phyloP scores from a whole-genome alignment of 2,888 invertebrate species.

The Mythimna loreyi region DNA sequence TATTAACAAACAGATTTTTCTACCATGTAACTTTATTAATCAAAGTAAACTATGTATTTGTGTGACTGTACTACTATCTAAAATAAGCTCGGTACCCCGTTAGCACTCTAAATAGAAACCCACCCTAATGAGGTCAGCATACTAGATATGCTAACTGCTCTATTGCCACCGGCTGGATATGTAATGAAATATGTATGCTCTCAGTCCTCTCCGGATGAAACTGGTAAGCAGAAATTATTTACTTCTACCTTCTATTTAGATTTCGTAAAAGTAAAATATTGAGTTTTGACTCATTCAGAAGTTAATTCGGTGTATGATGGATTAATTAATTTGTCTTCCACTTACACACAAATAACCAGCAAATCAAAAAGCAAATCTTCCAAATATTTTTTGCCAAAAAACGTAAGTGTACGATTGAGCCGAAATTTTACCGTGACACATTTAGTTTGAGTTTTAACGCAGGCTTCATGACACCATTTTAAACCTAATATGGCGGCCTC shows the following conservation, averaged over 20 bases:
- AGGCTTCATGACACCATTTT: too few relatives aligned
- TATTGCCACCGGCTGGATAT: background rate
- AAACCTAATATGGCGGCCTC: too few relatives aligned
- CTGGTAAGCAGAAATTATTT: background rate
- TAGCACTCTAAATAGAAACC: background rate
- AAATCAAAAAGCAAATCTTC: too few relatives aligned
- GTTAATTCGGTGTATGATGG: too few relatives aligned
- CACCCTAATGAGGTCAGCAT: background rate
- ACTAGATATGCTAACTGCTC: background rate
- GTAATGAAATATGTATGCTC: background rate
- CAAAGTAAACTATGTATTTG: too few relatives aligned
- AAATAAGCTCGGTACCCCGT: background rate
- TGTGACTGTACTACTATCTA: too few relatives aligned
- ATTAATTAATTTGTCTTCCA: too few relatives aligned
- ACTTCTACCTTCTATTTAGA: background rate
- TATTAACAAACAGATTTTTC: background rate
- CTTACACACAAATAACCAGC: too few relatives aligned
- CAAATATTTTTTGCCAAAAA: too few relatives aligned
- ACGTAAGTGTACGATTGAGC: too few relatives aligned
- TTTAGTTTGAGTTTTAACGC: too few relatives aligned
- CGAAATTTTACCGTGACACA: too few relatives aligned
- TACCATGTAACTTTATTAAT: background rate
- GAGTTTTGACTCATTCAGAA: background rate
- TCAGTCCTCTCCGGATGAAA: background rate
- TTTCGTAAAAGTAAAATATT: background rate